Base-by-base conservation (phyloP, 2,113 vertebrate genomes). In the Quiscalus mexicanus region DNA sequence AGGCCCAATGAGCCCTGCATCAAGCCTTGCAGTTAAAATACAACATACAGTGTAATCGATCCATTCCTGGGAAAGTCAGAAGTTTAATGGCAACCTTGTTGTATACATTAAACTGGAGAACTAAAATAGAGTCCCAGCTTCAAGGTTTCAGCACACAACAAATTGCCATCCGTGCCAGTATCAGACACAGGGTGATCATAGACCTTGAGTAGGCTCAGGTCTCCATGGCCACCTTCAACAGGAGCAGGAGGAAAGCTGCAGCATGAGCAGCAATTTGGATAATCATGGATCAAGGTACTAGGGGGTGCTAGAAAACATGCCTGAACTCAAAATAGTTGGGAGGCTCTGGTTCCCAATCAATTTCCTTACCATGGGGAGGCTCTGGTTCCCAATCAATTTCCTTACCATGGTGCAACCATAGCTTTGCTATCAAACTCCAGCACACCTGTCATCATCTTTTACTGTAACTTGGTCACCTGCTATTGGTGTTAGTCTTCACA, bases 171-270 rank as follows among this genome's bases (percentile, higher is more conserved):
- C 14, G 7, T 45, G 19, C 13, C 53, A 52, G 44, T 30, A 56
- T 64, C 64, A 74, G 35, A 68, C 18, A 52, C 0, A 1, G 15
- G 28, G 14, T 5, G 5, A 23, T 33, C 11, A 2, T 2, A 20
- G 12, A 5, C 39, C 16, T 30, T 33, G 49, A 50, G 33, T 5
- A 65, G 19, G 6, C 22, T 49, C 7, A n/a, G 11, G 59, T 58
- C 10, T 6, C 10, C 15, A 8, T 25, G 33, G 5, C 9, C 17
- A 30, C 22, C 13, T 62, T 42, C 0, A 0, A 50, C 15, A 25
- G 31, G 11, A 92, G 31, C 12, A 31, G n/a, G 6, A 86, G 39
- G 3, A 50, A 87, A 74, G 15, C 8, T 59, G 25, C 25, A 76
- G 7, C 17, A 44, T 9, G 28, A 49, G 8, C 42, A 76, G 37